These are phyloP conservation scores for Menura novaehollandiae DNA, from an alignment of 2,113 vertebrate species.

Conservation along the genomic window DNA sequence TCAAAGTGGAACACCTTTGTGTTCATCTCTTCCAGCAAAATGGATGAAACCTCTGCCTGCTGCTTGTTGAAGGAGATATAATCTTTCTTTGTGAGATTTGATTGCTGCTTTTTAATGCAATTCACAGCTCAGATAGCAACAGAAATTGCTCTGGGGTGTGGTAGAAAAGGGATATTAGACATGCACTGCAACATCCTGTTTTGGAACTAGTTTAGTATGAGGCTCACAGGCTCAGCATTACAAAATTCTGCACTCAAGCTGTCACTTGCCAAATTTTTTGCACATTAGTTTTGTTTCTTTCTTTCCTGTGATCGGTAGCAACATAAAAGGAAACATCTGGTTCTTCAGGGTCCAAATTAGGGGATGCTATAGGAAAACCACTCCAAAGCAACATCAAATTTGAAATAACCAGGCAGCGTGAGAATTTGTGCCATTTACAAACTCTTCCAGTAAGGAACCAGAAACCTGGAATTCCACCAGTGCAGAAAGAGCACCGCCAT, in stretches of 20 bases:
- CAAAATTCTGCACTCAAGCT: constrained; percentile 47
- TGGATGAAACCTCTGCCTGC: background rate
- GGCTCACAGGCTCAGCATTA: constrained; percentile 19
- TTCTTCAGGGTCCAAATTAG: background rate
- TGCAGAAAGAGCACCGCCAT: accelerated
- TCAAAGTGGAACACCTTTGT: background rate
- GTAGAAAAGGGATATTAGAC: constrained; percentile 61
- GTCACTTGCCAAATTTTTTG: constrained; percentile 56
- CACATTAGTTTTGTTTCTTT: constrained; percentile 20
- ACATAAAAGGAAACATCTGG: constrained; percentile 58
- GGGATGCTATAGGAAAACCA: background rate
- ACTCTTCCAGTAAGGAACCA: background rate
- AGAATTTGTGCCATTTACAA: background rate
- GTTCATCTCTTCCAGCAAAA: background rate
- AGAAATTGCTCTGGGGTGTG: constrained; percentile 50
- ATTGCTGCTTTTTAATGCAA: constrained; percentile 2
- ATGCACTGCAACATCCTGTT: constrained; percentile 60
- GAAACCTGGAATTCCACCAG: background rate
- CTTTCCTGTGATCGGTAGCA: constrained; percentile 2
- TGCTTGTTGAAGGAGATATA: background rate
- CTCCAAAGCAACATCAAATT: background rate
- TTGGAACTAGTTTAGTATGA: constrained; percentile 42
- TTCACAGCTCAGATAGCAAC: constrained; percentile 22
- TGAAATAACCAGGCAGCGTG: background rate
- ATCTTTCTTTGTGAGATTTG: background rate